These are phyloP conservation scores for Micromesistius poutassou DNA, from an alignment of 2,797 vertebrate species.

Conservation along the genomic window DNA sequence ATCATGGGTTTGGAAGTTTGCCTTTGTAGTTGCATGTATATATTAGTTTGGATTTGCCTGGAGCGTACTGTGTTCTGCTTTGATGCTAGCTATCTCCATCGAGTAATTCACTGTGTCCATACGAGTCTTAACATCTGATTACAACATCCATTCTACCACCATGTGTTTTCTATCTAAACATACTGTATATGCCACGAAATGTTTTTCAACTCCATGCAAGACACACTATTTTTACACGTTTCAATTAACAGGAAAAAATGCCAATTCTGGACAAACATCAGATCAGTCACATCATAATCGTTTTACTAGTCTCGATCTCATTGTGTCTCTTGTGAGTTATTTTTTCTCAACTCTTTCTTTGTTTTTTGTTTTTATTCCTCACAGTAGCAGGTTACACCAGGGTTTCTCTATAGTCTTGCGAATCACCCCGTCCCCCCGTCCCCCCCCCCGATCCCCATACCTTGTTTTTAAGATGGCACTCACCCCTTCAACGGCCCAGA, in stretches of 20 bases:
- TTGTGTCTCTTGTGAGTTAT: too few species aligned
- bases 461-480: conserved; percentile 98
- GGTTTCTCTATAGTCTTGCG: conserved; percentile 18
- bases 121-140: neutral
- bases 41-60: conserved; percentile 58
- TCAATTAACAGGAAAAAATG: too few species aligned
- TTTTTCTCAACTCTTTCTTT: conserved; percentile 1
- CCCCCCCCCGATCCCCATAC: conserved; percentile 72
- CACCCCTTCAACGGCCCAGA: conserved; percentile 99
- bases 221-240: neutral
- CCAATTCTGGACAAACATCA: too few species aligned
- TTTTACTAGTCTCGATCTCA: too few species aligned
- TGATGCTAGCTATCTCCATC: neutral
- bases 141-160: neutral
- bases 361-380: conserved; percentile 13
- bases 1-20: conserved; percentile 25
- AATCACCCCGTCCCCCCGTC: conserved; percentile 49
- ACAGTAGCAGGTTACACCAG: neutral
- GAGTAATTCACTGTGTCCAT: conserved; percentile 20
- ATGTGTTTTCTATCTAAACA: neutral
- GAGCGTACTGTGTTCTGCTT: conserved; percentile 26
- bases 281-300: too few species aligned
- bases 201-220: neutral
- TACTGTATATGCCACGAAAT: too few species aligned
- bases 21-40: conserved; percentile 65